Evolutionary conservation across 2,888 invertebrate species (phyloP).

Genomic region (Athalia cordata): DNA sequence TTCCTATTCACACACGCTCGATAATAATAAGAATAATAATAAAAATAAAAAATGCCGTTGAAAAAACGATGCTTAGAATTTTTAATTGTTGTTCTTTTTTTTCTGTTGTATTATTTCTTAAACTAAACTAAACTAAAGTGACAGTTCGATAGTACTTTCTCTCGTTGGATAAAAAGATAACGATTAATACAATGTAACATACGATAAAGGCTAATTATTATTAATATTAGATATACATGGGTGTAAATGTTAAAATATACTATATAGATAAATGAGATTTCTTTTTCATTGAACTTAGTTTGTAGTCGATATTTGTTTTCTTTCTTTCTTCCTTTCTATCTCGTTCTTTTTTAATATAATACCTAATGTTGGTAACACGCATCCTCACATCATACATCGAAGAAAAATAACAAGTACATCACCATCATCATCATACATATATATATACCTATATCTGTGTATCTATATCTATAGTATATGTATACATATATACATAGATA

Average conservation of each 20-base stretch:
- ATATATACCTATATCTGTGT: conserved; percentile 30
- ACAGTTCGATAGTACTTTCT: conserved; percentile 44
- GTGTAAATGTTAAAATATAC: conserved; percentile 29
- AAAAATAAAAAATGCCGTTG: conserved; percentile 51
- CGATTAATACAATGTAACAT: conserved; percentile 29
- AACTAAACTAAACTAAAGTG: conserved; percentile 40
- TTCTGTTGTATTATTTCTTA: conserved; percentile 1
- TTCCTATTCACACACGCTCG: conserved; percentile 39
- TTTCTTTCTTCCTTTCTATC: neutral
- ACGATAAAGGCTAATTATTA: conserved; percentile 38
- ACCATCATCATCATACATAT: conserved; percentile 18
- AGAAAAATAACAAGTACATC: conserved; percentile 60
- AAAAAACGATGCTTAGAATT: conserved; percentile 39
- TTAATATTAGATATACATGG: conserved; percentile 26
- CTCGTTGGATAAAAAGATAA: conserved; percentile 44
- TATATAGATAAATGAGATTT: conserved; percentile 42
- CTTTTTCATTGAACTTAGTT: conserved; percentile 31
- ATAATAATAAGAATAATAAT: conserved; percentile 46
- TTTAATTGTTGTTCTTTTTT: neutral
- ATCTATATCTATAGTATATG: conserved; percentile 33
- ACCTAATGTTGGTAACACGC: conserved; percentile 53
- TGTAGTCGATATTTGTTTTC: conserved; percentile 19
- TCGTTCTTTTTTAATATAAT: neutral
- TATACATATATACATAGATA: conserved; percentile 38
- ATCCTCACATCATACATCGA: conserved; percentile 52